Evolutionary conservation across 2,113 vertebrate genomes (phyloP), one percentile per base, ranked within the genome.

Genomic region (Grallaria varia): DNA sequence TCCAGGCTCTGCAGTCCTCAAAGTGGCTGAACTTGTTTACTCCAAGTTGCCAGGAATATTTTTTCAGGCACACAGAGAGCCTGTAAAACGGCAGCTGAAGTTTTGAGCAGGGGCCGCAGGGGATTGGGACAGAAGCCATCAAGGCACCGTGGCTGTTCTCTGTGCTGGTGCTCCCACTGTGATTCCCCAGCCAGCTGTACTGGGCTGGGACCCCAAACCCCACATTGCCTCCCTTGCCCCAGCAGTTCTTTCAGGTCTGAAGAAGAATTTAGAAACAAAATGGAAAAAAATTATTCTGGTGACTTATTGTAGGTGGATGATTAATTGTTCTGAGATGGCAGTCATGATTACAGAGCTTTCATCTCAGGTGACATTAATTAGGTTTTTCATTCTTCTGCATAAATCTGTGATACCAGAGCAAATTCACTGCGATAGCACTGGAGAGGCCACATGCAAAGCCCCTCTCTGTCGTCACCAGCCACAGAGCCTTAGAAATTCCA

Each of bases 261-360:
- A 90, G 42, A 45, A 63, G 44, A 67, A 68, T 14, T 44, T 11
- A 30, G 40, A 79, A 80, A 75, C 28, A 71, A 67, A 94, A 86
- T 3, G 76, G 53, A 84, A 88, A 74, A 74, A 87, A 85, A 92
- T 19, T 2, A 81, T 39, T 49, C 62, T 44, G 55, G 68, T 75
- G 79, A 60, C 25, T 78, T 72, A 18, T 16, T 77, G 53, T 67
- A 91, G 52, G 83, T 84, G 64, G 93, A 37, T 80, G 92, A 96
- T 96, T 91, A 95, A 96, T 95, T 85, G 80, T 74, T 76, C 68
- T 3, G 28, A 74, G 78, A 85, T 91, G 68, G 89, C 80, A 84
- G 85, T 58, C n/a, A 7, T 66, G 89, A 87, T 92, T 85, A 47
- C 53, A 59, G 87, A 49, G 68, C 56, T 87, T 81, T 89, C 83